Percentiles rank a stretch among this genome's conserved stretches.
Evolutionary conservation across 2,797 vertebrate genomes (phyloP).

Genomic region (Passerculus sandwichensis): DNA sequence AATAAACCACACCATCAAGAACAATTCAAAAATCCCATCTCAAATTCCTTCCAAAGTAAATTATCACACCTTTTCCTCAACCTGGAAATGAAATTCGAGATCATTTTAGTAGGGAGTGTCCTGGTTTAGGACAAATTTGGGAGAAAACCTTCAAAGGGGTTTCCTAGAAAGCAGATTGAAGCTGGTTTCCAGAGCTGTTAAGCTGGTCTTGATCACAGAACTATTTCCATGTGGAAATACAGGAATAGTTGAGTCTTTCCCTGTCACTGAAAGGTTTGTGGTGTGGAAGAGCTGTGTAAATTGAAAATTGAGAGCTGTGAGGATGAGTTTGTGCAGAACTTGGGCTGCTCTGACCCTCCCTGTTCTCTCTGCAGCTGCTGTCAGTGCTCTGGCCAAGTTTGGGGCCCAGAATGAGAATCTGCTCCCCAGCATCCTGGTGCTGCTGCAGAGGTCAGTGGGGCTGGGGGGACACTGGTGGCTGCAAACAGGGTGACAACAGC

Average conservation of each 20-base stretch:
- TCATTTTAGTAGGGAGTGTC: background rate
- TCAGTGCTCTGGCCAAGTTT: slow-evolving; percentile 96
- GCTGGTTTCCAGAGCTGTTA: background rate
- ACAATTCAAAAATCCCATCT: background rate
- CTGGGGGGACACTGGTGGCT: background rate
- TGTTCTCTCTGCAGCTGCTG: slow-evolving; percentile 82
- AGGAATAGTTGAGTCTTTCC: rapidly evolving
- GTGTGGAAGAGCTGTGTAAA: background rate
- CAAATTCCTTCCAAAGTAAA: background rate
- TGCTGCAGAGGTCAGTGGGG: slow-evolving; percentile 89
- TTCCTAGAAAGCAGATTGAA: background rate
- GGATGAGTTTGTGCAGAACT: rapidly evolving
- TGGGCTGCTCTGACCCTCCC: background rate
- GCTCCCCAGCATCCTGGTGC: slow-evolving; percentile 93
- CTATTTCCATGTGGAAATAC: background rate
- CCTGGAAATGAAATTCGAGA: background rate
- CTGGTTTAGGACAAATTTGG: background rate
- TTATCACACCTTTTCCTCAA: background rate
- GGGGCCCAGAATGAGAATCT: slow-evolving; percentile 96
- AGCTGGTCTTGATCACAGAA: background rate
- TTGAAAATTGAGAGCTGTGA: background rate
- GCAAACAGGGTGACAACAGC: background rate
- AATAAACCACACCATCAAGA: no score
- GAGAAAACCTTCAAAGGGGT: background rate
- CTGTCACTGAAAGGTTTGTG: rapidly evolving